phyloP scores from a whole-genome alignment of 2,888 invertebrate genomes.

The Macaria liturata region DNA sequence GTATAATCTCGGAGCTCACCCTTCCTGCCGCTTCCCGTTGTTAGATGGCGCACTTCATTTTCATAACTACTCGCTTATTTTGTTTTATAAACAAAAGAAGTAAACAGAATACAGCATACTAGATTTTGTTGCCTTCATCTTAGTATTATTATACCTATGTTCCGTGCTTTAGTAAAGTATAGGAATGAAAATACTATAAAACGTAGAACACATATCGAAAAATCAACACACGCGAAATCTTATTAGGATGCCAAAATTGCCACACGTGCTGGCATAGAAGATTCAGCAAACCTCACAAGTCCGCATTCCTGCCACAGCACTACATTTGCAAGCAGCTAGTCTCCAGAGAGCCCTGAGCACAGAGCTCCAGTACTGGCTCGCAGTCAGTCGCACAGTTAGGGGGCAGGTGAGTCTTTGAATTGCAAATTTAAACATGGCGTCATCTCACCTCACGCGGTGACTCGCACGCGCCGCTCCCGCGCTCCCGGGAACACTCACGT shows the following conservation, averaged over 20 bases:
- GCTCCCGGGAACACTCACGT: constrained; percentile 19
- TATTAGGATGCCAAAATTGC: no score
- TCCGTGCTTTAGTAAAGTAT: no score
- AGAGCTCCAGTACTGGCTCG: constrained; percentile 4
- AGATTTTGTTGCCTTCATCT: no score
- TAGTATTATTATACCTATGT: no score
- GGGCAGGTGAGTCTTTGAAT: constrained; percentile 51
- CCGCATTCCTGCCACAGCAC: no score
- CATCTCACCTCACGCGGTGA: constrained; percentile 27
- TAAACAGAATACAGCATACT: no score
- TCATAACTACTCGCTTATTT: constrained; percentile 28
- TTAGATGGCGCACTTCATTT: constrained; percentile 32
- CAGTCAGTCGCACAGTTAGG: constrained; percentile 47
- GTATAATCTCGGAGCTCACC: constrained; percentile 3
- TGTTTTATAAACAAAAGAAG: constrained; percentile 6
- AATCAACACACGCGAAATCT: no score
- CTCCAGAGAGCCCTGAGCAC: background rate
- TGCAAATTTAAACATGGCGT: constrained; percentile 68
- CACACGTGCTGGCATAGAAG: no score
- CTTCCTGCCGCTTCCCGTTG: constrained; percentile 1
- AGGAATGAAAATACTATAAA: no score
- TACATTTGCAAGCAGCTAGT: no score
- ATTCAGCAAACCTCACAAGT: no score
- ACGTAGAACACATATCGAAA: no score
- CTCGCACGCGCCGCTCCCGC: constrained; percentile 20